A percentile compares a stretch with the other conserved stretches of the same genome.
These are phyloP conservation scores for Echiichthys vipera DNA, from an alignment of 2,797 vertebrate genomes.

Conservation along the genomic window DNA sequence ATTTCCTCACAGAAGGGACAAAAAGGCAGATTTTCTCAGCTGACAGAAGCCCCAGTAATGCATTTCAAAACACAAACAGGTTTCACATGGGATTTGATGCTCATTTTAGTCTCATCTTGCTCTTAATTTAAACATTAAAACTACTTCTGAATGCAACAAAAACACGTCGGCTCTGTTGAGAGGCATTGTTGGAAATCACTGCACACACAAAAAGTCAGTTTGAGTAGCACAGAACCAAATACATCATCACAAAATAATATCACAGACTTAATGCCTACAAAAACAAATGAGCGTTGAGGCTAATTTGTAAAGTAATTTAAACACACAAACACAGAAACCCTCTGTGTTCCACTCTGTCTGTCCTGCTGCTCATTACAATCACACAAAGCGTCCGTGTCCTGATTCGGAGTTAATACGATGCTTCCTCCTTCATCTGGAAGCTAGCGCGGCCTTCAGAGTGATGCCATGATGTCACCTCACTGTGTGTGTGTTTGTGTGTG, in stretches of 20 bases:
- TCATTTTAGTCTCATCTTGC: too few species aligned
- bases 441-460: slow-evolving; percentile 27
- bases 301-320: neutral
- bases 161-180: neutral
- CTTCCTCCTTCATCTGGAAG: slow-evolving; percentile 65
- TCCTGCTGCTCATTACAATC: slow-evolving; percentile 45
- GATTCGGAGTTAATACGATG: slow-evolving; percentile 59
- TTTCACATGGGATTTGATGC: too few species aligned
- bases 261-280: neutral
- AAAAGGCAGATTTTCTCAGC: too few species aligned
- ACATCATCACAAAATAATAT: neutral
- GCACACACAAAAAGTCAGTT: neutral
- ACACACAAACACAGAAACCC: slow-evolving; percentile 8
- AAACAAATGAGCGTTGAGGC: neutral
- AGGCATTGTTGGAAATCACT: neutral
- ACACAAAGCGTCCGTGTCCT: slow-evolving; percentile 49
- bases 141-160: neutral
- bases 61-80: too few species aligned
- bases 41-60: too few species aligned
- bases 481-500: slow-evolving; percentile 36
- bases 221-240: neutral
- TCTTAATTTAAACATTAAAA: neutral
- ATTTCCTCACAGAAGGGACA: too few species aligned
- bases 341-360: slow-evolving; percentile 25
- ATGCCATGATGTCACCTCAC: slow-evolving; percentile 69